Evolutionary conservation across 2,888 invertebrate genomes (phyloP).

Genomic region (Dynastes hyllus): DNA sequence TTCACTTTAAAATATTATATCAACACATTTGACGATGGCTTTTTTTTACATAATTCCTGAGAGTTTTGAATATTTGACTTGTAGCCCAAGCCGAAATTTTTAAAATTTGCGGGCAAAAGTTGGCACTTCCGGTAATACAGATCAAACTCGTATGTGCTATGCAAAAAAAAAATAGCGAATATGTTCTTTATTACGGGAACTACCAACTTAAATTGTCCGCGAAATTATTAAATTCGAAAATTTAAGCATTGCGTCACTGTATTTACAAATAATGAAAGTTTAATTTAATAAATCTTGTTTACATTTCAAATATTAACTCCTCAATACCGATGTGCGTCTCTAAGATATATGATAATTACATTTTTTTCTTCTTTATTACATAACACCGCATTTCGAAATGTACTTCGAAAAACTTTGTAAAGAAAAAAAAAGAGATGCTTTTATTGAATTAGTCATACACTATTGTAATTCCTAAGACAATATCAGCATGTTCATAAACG

Average conservation of each 20-base stretch:
- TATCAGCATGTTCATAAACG: background rate
- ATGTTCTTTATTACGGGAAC: no score
- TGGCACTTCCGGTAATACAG: no score
- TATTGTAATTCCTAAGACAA: constrained; percentile 10
- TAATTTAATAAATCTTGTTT: background rate
- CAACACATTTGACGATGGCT: background rate
- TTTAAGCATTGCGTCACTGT: background rate
- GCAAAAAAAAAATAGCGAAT: no score
- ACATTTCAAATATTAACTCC: background rate
- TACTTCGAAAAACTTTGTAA: background rate
- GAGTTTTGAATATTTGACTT: no score
- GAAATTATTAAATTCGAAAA: no score
- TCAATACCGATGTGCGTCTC: background rate
- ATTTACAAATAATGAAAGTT: constrained; percentile 1
- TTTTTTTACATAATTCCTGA: no score
- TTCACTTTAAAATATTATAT: constrained; percentile 1
- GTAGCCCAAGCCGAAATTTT: no score
- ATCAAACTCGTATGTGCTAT: no score
- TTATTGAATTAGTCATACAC: background rate
- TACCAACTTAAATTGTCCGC: no score
- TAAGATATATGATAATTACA: constrained; percentile 1
- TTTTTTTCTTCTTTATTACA: background rate
- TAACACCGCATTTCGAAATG: constrained; percentile 2
- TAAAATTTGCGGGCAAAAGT: no score
- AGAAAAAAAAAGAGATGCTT: background rate